A percentile compares a stretch with the other conserved stretches of the same genome.
Evolutionary conservation across 2,797 vertebrate species (phyloP).

Genomic region (Leuciscus waleckii): DNA sequence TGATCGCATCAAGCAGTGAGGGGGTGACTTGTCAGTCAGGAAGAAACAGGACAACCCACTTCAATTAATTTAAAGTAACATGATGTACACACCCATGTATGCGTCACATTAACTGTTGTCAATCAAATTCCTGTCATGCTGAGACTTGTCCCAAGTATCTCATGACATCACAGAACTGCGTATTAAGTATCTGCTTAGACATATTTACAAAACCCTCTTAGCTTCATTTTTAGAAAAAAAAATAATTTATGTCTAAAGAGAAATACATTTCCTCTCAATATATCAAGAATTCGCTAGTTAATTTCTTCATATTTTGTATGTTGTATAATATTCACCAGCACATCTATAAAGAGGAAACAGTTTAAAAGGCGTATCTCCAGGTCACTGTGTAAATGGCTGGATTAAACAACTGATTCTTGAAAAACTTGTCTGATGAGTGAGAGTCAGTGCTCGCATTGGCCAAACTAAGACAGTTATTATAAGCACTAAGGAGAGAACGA

Average conservation of each 20-base stretch:
- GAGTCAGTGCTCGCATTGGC: neutral
- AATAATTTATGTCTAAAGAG: neutral
- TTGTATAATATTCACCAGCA: constrained; percentile 1
- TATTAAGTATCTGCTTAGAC: neutral
- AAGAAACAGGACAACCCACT: neutral
- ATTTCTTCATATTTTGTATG: neutral
- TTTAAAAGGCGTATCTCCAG: neutral
- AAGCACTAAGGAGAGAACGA: constrained; percentile 1
- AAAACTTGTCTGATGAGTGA: constrained; percentile 47
- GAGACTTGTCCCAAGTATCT: constrained; percentile 26
- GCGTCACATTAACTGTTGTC: neutral
- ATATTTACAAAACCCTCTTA: neutral
- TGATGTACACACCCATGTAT: constrained; percentile 14
- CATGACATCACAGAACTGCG: neutral
- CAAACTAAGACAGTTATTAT: constrained; percentile 25
- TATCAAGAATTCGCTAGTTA: neutral
- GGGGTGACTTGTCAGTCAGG: constrained; percentile 6
- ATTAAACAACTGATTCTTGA: constrained; percentile 16
- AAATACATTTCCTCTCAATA: neutral
- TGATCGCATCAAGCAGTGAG: neutral
- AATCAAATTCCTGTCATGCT: constrained; percentile 7
- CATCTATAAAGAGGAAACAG: neutral
- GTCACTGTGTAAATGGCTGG: constrained; percentile 4
- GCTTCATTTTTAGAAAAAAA: neutral
- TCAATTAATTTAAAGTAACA: constrained; percentile 3